phyloP scores from a whole-genome alignment of 2,113 vertebrate species.

The Tragelaphus strepsiceros region DNA sequence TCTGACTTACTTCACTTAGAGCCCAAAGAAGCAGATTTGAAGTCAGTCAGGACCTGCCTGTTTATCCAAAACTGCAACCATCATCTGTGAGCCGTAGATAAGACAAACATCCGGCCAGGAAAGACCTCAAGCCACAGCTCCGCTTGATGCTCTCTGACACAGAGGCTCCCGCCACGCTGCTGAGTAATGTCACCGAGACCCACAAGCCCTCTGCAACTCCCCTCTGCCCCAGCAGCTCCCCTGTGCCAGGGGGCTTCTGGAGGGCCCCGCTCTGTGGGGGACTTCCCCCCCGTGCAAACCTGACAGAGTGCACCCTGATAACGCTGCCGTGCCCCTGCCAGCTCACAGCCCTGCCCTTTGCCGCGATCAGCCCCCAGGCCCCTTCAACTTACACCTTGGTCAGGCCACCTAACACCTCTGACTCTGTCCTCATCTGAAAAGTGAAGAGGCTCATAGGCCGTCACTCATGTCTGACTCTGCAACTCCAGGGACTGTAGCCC shows the following conservation, averaged over 20 bases:
- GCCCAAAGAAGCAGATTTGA: background rate
- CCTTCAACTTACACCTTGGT: background rate
- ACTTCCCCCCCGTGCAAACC: accelerated
- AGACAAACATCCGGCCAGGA: background rate
- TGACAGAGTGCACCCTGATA: background rate
- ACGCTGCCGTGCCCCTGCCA: accelerated
- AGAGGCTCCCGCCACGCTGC: background rate
- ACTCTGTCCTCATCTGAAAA: background rate
- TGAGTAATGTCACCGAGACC: background rate
- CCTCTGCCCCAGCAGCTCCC: background rate
- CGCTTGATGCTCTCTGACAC: accelerated
- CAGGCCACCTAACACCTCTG: background rate
- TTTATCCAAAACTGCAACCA: background rate
- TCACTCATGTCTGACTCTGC: accelerated
- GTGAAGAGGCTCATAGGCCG: background rate
- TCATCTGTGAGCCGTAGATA: background rate
- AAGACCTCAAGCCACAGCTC: background rate
- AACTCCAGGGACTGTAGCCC: accelerated
- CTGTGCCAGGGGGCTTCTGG: background rate
- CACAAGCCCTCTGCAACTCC: background rate
- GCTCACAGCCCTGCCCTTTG: background rate
- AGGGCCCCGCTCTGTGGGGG: background rate
- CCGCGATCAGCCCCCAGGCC: background rate
- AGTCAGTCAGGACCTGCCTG: background rate
- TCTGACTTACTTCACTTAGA: background rate